phyloP scores from a whole-genome alignment of 2,888 invertebrate species.

The Aporophyla nigra region DNA sequence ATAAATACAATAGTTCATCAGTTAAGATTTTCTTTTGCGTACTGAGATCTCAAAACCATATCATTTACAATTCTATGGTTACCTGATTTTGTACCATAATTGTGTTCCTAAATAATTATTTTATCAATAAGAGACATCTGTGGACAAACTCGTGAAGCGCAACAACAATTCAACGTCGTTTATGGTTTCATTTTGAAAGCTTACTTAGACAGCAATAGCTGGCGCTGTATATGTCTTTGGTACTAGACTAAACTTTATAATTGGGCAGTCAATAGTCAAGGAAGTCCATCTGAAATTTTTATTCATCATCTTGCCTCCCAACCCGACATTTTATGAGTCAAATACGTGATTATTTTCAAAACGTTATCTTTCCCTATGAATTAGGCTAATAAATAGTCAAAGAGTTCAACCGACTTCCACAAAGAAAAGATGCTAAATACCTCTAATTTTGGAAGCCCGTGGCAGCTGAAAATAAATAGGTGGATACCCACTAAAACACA shows the following conservation, averaged over 20 bases:
- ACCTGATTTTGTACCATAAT: too few species aligned
- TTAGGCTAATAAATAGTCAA: too few species aligned
- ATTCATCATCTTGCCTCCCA: neutral
- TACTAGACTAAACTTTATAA: constrained; percentile 8
- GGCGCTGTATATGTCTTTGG: neutral
- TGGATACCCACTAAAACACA: too few species aligned
- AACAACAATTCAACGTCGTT: neutral
- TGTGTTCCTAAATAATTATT: too few species aligned
- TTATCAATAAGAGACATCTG: constrained; percentile 31
- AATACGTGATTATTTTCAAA: neutral
- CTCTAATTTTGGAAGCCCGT: neutral
- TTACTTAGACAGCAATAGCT: constrained; percentile 12
- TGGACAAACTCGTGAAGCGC: neutral
- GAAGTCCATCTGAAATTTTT: too few species aligned
- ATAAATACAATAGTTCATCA: too few species aligned
- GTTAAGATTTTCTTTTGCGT: too few species aligned
- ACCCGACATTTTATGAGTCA: neutral
- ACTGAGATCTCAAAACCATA: too few species aligned
- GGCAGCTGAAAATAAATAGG: neutral
- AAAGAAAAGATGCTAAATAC: neutral
- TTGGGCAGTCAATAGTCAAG: too few species aligned
- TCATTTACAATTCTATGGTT: too few species aligned
- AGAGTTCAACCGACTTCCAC: neutral
- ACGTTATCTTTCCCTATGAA: too few species aligned
- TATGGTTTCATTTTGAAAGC: neutral